Percentiles rank a stretch among this genome's conserved stretches.
Conservation (phyloP, 2,797 vertebrate genomes). For the Mormyrops attenuatus region DNA sequence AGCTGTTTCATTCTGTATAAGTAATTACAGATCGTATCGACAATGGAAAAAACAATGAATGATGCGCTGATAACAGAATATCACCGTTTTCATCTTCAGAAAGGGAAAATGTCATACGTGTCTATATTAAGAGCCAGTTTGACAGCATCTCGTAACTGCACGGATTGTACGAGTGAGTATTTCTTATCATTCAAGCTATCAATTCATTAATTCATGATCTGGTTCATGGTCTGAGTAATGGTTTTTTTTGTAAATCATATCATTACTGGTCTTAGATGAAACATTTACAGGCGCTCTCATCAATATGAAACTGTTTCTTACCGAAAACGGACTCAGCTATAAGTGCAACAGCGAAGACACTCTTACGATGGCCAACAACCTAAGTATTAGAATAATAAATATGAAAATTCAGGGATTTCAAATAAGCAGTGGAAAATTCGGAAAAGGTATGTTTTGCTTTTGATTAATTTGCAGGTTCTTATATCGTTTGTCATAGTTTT, state of each 20-base stretch:
- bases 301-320: conserved; percentile 55
- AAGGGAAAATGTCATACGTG: conserved; percentile 57
- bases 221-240: not conserved
- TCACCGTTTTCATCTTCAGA: conserved; percentile 37
- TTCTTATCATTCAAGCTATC: not conserved
- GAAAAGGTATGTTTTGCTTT: conserved; percentile 62
- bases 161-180: conserved; percentile 46
- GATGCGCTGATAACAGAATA: not conserved
- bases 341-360: conserved; percentile 64
- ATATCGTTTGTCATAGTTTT: not conserved
- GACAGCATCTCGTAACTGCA: conserved; percentile 57
- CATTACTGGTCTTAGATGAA: conserved; percentile 51
- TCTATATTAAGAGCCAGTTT: conserved; percentile 52
- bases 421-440: conserved; percentile 55
- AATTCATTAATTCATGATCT: not conserved
- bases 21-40: not conserved
- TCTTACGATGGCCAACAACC: conserved; percentile 49
- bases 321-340: conserved; percentile 61
- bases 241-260: conserved; percentile 7
- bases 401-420: conserved; percentile 78
- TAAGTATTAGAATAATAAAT: conserved; percentile 62
- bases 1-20: not conserved
- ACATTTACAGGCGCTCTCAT: conserved; percentile 50
- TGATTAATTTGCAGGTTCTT: not conserved
- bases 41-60: not conserved